Percentiles rank a stretch among this genome's conserved stretches.
Evolutionary conservation across 2,113 vertebrate genomes (phyloP).

Genomic region (Suricata suricatta): DNA sequence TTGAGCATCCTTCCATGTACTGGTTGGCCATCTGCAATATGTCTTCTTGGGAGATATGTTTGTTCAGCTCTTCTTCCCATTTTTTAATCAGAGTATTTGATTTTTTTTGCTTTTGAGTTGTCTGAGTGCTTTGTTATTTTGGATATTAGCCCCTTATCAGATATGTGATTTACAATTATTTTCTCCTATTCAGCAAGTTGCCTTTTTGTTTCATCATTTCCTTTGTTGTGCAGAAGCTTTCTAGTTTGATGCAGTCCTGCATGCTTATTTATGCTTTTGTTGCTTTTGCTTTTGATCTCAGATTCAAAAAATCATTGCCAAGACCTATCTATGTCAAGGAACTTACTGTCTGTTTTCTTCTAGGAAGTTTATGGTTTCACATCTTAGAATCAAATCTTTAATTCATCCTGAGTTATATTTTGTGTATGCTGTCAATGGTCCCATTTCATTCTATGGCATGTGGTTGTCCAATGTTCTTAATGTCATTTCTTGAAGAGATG

Average conservation of each 20-base stretch:
- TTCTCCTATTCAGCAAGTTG: neutral
- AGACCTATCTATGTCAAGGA: neutral
- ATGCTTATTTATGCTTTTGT: neutral
- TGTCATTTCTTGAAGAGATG: neutral
- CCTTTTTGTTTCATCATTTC: neutral
- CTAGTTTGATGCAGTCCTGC: neutral
- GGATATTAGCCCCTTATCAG: neutral
- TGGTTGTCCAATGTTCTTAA: neutral
- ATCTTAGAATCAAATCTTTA: neutral
- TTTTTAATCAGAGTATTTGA: neutral
- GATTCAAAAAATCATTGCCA: neutral
- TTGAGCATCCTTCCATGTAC: neutral
- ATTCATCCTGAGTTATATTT: neutral
- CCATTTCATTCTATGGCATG: neutral
- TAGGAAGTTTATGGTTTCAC: neutral
- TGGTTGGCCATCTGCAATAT: neutral
- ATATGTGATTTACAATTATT: neutral
- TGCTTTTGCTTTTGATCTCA: neutral
- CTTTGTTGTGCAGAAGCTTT: neutral
- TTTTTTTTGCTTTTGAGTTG: neutral
- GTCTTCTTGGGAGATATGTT: neutral
- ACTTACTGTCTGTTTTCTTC: neutral
- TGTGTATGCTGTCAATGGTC: neutral
- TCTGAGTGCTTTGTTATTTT: neutral
- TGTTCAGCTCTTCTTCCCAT: neutral